Evolutionary conservation across 2,797 vertebrate species (phyloP), one percentile per base, ranked within the genome.

Genomic region (Chrysocyon brachyurus): DNA sequence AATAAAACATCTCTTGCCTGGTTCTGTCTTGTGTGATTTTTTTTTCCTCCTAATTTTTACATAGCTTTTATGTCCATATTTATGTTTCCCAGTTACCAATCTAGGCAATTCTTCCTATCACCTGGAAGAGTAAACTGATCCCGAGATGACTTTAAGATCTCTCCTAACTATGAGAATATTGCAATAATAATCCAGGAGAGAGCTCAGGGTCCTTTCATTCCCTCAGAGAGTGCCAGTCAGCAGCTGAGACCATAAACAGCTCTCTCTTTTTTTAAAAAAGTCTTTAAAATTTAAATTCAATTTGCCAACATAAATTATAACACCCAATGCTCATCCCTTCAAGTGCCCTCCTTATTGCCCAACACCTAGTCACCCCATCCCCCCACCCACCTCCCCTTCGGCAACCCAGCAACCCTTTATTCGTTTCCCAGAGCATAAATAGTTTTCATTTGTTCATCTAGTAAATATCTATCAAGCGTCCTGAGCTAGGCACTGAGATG

Each of bases 401-500:
- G 40, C 40, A 46, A 46, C 40, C 40, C 40, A 8, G 40, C 40
- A 46, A 46, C 40, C 7, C 40, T 8, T 46, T 5, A 46, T 46
- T 46, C 40, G 7, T 46, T 46, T 46, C 40, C 40, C 40, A 70
- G 66, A 79, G 8, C 36, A 22, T 46, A 28, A 94, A 77, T 54
- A 59, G 17, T 22, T 66, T 96, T 63, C 12, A 33, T 59, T 72
- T 4, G 64, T 78, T 93, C 52, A 82, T 31, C n/a, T 56, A 31
- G 22, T 83, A 81, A 96, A 89, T 54, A 87, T 84, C 88, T 70
- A 87, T 36, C 33, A 70, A 95, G 26, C 4, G 72, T 4, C 31
- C 33, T 95, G 59, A 81, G 61, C 15, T 52, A 87, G 49, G 33
- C 11, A 46, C 28, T 68, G 33, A 73, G n/a, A 72, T 33, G 59